These are phyloP conservation scores for Mandrillus leucophaeus DNA, from an alignment of 2,113 vertebrate species.

Conservation along the genomic window DNA sequence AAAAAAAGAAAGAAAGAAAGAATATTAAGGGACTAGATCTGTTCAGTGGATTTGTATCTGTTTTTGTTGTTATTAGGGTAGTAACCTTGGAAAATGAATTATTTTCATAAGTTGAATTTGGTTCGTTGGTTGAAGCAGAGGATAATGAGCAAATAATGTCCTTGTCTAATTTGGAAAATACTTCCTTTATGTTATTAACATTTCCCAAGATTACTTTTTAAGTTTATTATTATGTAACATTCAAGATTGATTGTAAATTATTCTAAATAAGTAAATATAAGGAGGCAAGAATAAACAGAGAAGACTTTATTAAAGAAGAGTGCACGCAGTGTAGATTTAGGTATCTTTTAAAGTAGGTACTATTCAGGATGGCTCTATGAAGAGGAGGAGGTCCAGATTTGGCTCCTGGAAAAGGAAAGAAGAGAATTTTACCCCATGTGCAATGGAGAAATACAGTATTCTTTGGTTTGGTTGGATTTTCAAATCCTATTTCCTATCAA, in stretches of 20 bases:
- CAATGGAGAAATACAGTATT: not conserved
- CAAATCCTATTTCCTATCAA: constrained; percentile 46
- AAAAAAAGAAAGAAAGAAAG: not conserved
- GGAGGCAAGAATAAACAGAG: not conserved
- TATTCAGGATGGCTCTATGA: not conserved
- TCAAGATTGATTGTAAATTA: constrained; percentile 79
- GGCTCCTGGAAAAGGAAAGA: not conserved
- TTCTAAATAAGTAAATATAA: constrained; percentile 55
- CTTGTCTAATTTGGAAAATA: constrained; percentile 59
- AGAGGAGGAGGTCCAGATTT: not conserved
- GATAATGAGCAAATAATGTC: constrained; percentile 38
- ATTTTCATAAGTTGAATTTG: constrained; percentile 70
- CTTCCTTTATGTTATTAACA: constrained; percentile 36
- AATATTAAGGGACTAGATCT: constrained; percentile 64
- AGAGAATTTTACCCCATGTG: not conserved
- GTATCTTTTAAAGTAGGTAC: constrained; percentile 22
- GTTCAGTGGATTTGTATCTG: not conserved
- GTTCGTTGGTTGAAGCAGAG: constrained; percentile 67
- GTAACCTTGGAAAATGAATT: constrained; percentile 52
- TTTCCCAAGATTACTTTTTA: constrained; percentile 45
- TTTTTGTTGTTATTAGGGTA: constrained; percentile 39
- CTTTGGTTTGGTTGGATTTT: constrained; percentile 44
- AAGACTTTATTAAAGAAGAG: not conserved
- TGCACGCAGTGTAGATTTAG: constrained; percentile 31
- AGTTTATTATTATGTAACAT: constrained; percentile 54